These are phyloP conservation scores for Trinectes maculatus DNA, from an alignment of 2,113 vertebrate species.

Conservation along the genomic window DNA sequence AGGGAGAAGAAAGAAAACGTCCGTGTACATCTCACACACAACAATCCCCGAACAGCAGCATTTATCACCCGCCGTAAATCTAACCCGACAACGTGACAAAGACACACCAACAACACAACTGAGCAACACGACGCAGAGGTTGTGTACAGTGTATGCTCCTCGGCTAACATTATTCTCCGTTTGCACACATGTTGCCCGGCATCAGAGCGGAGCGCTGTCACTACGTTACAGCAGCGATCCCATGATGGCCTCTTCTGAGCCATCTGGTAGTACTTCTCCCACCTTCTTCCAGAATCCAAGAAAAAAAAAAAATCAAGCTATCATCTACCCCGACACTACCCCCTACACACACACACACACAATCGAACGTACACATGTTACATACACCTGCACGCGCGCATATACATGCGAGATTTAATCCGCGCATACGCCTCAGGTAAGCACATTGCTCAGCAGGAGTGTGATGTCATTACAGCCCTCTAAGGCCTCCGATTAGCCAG, in stretches of 20 bases:
- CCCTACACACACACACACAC: slow-evolving; percentile 29
- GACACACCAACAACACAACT: background rate
- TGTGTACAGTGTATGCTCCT: background rate
- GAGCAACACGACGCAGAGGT: background rate
- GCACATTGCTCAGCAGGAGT: slow-evolving; percentile 50
- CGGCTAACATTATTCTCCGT: slow-evolving; percentile 9
- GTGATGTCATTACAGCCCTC: slow-evolving; percentile 71
- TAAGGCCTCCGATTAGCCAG: slow-evolving; percentile 73
- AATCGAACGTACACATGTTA: slow-evolving; percentile 35
- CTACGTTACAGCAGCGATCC: slow-evolving; percentile 56
- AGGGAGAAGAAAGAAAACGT: background rate
- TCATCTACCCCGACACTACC: slow-evolving; percentile 38
- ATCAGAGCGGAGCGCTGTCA: slow-evolving; percentile 40
- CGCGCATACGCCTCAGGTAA: slow-evolving; percentile 17
- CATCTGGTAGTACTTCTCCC: slow-evolving; percentile 75
- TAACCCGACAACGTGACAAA: background rate
- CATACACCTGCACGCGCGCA: slow-evolving; percentile 42
- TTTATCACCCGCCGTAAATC: background rate
- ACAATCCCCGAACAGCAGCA: background rate
- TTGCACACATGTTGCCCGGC: slow-evolving; percentile 50
- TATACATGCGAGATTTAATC: slow-evolving; percentile 23
- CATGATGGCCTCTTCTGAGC: slow-evolving; percentile 69
- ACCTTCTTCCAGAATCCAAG: slow-evolving; percentile 68
- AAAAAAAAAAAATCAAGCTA: slow-evolving; percentile 62
- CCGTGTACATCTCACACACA: background rate